Evolutionary conservation across 2,888 invertebrate species (phyloP), one percentile per base, ranked within the genome.

Genomic region (Caenorhabditis sp.): DNA sequence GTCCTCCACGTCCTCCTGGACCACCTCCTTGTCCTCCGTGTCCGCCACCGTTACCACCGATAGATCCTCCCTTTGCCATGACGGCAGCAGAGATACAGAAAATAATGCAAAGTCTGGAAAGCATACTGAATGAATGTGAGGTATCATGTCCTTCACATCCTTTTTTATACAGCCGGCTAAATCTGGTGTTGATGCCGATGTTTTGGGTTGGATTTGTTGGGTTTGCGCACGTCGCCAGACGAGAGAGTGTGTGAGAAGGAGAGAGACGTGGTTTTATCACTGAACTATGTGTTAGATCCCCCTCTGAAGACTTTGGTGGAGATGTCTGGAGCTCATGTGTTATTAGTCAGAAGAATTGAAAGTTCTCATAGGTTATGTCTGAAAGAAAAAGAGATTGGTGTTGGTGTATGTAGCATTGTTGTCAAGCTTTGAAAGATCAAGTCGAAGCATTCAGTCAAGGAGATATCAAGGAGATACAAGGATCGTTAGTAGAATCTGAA

Each of bases 131-230:
- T 49, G 59, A 72, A 73, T 73, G 49, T 35, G 31, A 16, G 38
- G 22, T 63, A 56, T n/a, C 38, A 28, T 47, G 22, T 51, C 10
- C 19, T 64, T 54, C 14, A 38, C 54, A 56, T 47, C 56, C 56
- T 47, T 49, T 72, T 73, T 73, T 73, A 80, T 80, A 80, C 80
- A 31, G 22, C 35, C 59, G 49, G 41, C 66, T 41, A 73, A 80
- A 56, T 66, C 47, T 68, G 73, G 72, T 77, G 61, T 77, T 77
- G 77, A 77, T 77, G 77, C 54, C 63, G 77, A 77, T 61, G 44
- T 77, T 70, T 63, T 59, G 41, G 38, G 77, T 77, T 77, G 69
- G 61, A 69, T 77, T 77, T 44, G 63, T 69, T 70, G 63, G 38
- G 70, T 54, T 70, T 70, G 26, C 14, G 61, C 61, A 77, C 77